These are phyloP conservation scores for Thaleichthys pacificus DNA, from an alignment of 2,797 vertebrate species.

Conservation along the genomic window DNA sequence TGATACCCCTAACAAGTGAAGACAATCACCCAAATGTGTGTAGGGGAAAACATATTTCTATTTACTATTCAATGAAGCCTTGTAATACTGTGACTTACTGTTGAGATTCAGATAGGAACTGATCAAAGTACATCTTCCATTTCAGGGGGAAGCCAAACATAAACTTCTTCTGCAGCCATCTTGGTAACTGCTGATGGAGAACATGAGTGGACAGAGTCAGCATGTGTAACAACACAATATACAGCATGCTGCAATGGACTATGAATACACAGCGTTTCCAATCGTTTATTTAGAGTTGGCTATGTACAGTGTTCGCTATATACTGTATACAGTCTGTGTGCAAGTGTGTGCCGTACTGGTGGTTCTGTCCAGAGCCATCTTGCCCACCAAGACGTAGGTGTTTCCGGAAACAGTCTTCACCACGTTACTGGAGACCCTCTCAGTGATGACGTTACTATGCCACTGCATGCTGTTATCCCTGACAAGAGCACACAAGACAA, in stretches of 20 bases:
- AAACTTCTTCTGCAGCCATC: constrained; percentile 73
- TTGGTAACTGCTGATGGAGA: constrained; percentile 67
- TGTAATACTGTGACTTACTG: constrained; percentile 54
- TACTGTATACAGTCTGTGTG: background rate
- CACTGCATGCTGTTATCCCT: constrained; percentile 71
- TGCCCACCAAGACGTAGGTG: constrained; percentile 71
- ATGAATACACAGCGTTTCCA: background rate
- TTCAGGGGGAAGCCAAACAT: constrained; percentile 68
- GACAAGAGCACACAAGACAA: constrained; percentile 9
- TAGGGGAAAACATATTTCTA: background rate
- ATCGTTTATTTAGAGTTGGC: background rate
- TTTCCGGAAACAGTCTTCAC: constrained; percentile 70
- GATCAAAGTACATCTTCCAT: constrained; percentile 70
- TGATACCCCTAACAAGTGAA: too few relatives aligned
- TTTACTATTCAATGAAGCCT: background rate
- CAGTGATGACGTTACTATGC: constrained; percentile 75
- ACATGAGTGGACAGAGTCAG: background rate
- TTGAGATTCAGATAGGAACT: constrained; percentile 50
- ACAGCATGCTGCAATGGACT: background rate
- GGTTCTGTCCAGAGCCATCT: constrained; percentile 50
- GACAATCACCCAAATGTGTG: background rate
- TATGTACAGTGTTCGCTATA: background rate
- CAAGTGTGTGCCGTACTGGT: background rate
- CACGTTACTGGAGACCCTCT: constrained; percentile 61
- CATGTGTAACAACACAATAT: background rate